These are phyloP conservation scores for Amblyopsis hoosieri DNA, from an alignment of 2,797 vertebrate species.

Conservation along the genomic window DNA sequence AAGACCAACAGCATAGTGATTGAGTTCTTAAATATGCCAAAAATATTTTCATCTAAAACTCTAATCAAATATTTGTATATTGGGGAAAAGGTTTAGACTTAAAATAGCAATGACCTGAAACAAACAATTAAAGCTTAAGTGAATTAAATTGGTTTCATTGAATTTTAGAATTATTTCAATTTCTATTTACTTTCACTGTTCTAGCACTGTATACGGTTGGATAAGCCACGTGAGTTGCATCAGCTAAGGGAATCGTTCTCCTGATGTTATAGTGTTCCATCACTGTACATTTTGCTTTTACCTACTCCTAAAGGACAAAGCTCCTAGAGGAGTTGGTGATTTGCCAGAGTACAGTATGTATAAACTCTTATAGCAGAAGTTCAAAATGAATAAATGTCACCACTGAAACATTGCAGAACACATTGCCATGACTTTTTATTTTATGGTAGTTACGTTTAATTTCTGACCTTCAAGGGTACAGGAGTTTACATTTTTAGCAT, in stretches of 20 bases:
- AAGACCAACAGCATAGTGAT: slow-evolving; percentile 5
- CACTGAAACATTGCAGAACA: too few species aligned
- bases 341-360: slow-evolving; percentile 23
- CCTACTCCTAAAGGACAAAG: slow-evolving; percentile 29
- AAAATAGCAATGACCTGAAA: slow-evolving; percentile 1
- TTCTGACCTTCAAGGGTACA: too few species aligned
- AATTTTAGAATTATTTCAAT: too few species aligned
- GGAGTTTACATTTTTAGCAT: too few species aligned
- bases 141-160: too few species aligned
- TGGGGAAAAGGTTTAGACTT: not conserved
- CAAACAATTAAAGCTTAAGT: not conserved
- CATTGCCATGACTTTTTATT: too few species aligned
- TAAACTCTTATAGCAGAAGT: too few species aligned
- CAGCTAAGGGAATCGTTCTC: slow-evolving; percentile 50
- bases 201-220: too few species aligned
- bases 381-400: too few species aligned
- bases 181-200: too few species aligned
- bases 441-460: too few species aligned
- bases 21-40: slow-evolving; percentile 26
- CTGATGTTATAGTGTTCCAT: slow-evolving; percentile 20
- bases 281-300: slow-evolving; percentile 16
- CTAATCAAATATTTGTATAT: not conserved
- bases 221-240: slow-evolving; percentile 33
- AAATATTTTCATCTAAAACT: not conserved
- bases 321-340: slow-evolving; percentile 40